phyloP scores from a whole-genome alignment of 2,888 invertebrate genomes.

The Melanotus villosus region DNA sequence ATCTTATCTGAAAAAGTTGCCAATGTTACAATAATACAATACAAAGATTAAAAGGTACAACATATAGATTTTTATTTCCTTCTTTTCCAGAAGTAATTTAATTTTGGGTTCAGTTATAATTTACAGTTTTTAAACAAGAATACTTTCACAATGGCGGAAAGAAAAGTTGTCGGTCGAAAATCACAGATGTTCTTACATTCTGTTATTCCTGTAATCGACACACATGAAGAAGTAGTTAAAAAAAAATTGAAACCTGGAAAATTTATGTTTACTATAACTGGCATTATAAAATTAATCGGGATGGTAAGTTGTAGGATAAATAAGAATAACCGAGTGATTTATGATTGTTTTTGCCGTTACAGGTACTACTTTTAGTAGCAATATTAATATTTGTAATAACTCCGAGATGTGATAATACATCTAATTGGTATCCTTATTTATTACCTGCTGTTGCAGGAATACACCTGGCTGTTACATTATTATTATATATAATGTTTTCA shows the following conservation, averaged over 20 bases:
- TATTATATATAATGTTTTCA: slow-evolving; percentile 50
- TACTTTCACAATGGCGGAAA: slow-evolving; percentile 38
- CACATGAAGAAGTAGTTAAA: slow-evolving; percentile 51
- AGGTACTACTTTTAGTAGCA: slow-evolving; percentile 44
- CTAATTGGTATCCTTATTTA: slow-evolving; percentile 35
- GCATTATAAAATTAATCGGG: slow-evolving; percentile 49
- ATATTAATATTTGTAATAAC: slow-evolving; percentile 17
- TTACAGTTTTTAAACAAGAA: too few relatives aligned
- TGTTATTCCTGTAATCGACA: slow-evolving; percentile 48
- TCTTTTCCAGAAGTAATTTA: too few relatives aligned
- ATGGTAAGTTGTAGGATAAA: slow-evolving; percentile 52
- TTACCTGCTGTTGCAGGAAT: slow-evolving; percentile 28
- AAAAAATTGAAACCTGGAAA: slow-evolving; percentile 52
- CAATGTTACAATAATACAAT: too few relatives aligned
- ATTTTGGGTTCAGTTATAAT: too few relatives aligned
- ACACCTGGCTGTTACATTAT: slow-evolving; percentile 28
- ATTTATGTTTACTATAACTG: slow-evolving; percentile 51
- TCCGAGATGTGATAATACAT: slow-evolving; percentile 32
- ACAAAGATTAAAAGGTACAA: too few relatives aligned
- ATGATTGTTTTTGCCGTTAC: slow-evolving; percentile 25
- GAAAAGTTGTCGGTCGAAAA: slow-evolving; percentile 48
- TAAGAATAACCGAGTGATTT: too few relatives aligned
- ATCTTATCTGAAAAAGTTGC: too few relatives aligned
- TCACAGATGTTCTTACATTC: slow-evolving; percentile 51
- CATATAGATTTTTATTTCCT: too few relatives aligned